Percentiles rank a stretch among this genome's conserved stretches.
phyloP scores from a whole-genome alignment of 2,797 vertebrate species.

The Ctenopoma kingsleyae region DNA sequence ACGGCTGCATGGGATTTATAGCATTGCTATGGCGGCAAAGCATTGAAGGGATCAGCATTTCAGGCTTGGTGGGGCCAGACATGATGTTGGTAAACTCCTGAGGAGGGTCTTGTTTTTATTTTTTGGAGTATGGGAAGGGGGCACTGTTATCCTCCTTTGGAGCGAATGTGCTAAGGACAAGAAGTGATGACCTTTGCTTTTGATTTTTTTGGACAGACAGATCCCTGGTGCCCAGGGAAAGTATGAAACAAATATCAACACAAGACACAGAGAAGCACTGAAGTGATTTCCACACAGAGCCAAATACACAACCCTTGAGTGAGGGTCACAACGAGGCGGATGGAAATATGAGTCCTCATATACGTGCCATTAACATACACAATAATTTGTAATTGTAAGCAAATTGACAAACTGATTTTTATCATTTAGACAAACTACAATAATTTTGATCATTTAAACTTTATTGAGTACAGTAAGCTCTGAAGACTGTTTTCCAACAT shows the following conservation, averaged over 20 bases:
- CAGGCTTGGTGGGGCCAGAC: slow-evolving; percentile 16
- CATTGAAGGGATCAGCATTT: slow-evolving; percentile 51
- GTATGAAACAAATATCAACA: slow-evolving; percentile 53
- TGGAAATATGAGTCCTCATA: slow-evolving; percentile 26
- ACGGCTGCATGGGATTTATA: slow-evolving; percentile 72
- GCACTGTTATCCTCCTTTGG: slow-evolving; percentile 19
- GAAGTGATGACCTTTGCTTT: slow-evolving; percentile 42
- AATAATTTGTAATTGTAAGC: not conserved
- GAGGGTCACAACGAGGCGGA: slow-evolving; percentile 54
- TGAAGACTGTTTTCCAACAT: not conserved
- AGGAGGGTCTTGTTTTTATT: slow-evolving; percentile 14
- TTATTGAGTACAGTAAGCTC: not conserved
- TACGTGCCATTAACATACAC: slow-evolving; percentile 21
- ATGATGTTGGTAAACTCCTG: slow-evolving; percentile 26
- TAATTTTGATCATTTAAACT: not conserved
- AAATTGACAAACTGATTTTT: not conserved
- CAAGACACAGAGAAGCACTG: slow-evolving; percentile 19
- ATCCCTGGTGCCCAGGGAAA: slow-evolving; percentile 34
- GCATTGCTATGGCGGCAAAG: slow-evolving; percentile 36
- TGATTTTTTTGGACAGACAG: slow-evolving; percentile 43
- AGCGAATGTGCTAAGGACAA: slow-evolving; percentile 31
- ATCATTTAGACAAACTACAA: not conserved
- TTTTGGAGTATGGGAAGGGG: slow-evolving; percentile 10
- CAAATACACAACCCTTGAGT: slow-evolving; percentile 46
- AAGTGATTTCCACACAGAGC: slow-evolving; percentile 39